Conservation (phyloP, 2,888 invertebrate genomes). For the Pseudococcus viburni region DNA sequence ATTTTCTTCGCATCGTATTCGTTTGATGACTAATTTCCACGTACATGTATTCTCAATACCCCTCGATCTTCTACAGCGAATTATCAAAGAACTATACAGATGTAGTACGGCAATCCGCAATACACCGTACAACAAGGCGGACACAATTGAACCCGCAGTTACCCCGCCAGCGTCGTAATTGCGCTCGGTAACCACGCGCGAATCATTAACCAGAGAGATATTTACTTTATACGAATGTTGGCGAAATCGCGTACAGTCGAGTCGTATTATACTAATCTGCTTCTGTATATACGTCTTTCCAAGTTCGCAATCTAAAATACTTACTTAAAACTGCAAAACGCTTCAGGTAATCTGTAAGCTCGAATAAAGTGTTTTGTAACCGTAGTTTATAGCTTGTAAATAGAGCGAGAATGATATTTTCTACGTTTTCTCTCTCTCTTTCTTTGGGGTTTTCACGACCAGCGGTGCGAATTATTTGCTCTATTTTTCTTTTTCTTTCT, state of each 20-base stretch:
- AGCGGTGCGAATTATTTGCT: neutral
- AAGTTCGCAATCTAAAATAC: slow-evolving; percentile 28
- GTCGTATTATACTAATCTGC: slow-evolving; percentile 9
- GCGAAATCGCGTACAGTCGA: slow-evolving; percentile 1
- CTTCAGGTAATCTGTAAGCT: slow-evolving; percentile 44
- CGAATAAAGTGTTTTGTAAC: neutral
- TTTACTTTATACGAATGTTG: neutral
- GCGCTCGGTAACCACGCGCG: slow-evolving; percentile 30
- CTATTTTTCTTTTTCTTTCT: neutral
- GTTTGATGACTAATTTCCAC: slow-evolving; percentile 47
- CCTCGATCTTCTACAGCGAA: neutral
- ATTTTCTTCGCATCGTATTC: slow-evolving; percentile 26
- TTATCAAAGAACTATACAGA: neutral
- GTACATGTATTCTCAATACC: slow-evolving; percentile 10
- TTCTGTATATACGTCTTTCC: neutral
- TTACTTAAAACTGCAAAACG: neutral
- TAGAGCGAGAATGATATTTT: neutral
- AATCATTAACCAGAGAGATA: slow-evolving; percentile 12
- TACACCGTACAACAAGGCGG: neutral
- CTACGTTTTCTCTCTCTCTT: neutral
- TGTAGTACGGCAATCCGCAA: neutral
- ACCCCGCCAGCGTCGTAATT: slow-evolving; percentile 5
- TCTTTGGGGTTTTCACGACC: neutral
- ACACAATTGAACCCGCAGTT: neutral
- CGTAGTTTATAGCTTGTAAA: slow-evolving; percentile 25